phyloP scores from a whole-genome alignment of 2,113 vertebrate species.

The Zosterops borbonicus region DNA sequence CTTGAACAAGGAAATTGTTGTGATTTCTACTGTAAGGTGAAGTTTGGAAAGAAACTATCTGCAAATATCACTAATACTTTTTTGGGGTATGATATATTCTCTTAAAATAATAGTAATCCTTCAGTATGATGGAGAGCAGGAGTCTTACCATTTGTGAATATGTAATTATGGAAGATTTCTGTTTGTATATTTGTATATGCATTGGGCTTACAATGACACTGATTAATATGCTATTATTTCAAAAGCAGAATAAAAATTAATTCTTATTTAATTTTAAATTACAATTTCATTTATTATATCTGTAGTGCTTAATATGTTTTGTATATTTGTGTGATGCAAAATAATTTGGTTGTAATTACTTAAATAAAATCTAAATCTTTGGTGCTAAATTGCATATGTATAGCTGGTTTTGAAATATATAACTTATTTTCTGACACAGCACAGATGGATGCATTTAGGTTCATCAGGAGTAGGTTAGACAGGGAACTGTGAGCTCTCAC shows the following conservation, averaged over 20 bases:
- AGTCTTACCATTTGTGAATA: neutral
- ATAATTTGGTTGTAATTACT: neutral
- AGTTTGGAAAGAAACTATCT: neutral
- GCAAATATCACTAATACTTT: neutral
- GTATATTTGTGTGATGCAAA: neutral
- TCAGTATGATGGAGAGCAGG: neutral
- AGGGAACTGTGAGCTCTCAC: neutral
- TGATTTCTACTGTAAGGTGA: neutral
- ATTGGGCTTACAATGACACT: neutral
- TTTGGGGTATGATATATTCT: neutral
- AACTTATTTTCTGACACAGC: neutral
- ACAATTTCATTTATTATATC: neutral
- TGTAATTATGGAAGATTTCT: neutral
- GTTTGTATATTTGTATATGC: neutral
- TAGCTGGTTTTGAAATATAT: neutral
- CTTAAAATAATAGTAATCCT: neutral
- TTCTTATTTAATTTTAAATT: neutral
- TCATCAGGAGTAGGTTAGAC: neutral
- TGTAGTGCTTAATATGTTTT: neutral
- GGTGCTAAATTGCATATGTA: neutral
- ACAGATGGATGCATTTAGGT: neutral
- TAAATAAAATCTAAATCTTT: neutral
- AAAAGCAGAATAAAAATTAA: neutral
- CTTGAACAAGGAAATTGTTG: conserved; percentile 41
- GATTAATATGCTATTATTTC: neutral